Evolutionary conservation across 2,888 invertebrate genomes (phyloP), one percentile per base, ranked within the genome.

Genomic region (Phaedon cochleariae): DNA sequence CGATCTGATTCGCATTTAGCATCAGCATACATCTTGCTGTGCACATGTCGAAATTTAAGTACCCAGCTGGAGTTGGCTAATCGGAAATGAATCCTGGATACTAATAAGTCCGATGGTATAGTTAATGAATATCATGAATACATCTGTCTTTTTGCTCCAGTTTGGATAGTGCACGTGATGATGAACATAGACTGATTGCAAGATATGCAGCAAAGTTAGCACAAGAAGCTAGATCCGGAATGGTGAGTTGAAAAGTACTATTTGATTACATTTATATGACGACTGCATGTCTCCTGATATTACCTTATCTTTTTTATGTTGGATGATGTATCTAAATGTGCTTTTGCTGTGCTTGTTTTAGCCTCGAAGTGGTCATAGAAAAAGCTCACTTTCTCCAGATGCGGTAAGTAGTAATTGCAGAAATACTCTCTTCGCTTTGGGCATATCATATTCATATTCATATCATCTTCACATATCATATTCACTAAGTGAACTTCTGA

Each of bases 121-220:
- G n/a, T n/a, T 15, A 15, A 45, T 17, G 20, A 12, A 0, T 45
- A n/a, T 37, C 7, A 37, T 21, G 45, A 21, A 17, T 18, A 18
- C 46, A 20, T 34, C 29, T 53, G 7, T 29, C 21, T 20, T 67
- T 48, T 48, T 55, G 67, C 73, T 76, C 45, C 65, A 84, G 84
- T 74, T 77, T 84, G 72, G 84, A 84, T 66, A 84, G 84, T 71
- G 84, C 84, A 3, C 73, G 84, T 68, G 97, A 97, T 82, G 98
- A 98, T 82, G 98, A 98, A 81, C 98, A 98, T 83, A 89, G 97
- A 67, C 88, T 99, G 69, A 99, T 99, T 81, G 98, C 98, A 49
- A 87, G 97, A 77, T 99, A 99, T 85, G 97, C 98, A 1, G 97
- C 97, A 7, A 88, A 97, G 74, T 86, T 99, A 65, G 97, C 98